phyloP scores from a whole-genome alignment of 2,888 invertebrate species.

The Noctua janthe region DNA sequence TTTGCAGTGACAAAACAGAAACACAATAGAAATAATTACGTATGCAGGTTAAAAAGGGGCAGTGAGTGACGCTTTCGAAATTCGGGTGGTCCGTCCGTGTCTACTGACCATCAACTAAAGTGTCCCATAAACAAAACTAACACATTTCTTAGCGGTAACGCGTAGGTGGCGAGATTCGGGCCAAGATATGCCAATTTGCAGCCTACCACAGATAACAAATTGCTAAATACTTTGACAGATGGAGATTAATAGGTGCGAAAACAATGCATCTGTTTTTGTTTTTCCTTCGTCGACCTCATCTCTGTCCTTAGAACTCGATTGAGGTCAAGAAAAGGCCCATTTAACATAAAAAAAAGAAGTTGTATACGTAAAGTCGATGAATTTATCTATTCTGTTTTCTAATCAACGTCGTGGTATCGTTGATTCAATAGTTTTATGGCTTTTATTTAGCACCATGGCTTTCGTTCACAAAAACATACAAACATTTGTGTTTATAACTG shows the following conservation, averaged over 20 bases:
- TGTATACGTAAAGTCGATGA: constrained; percentile 16
- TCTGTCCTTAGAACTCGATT: too few species aligned
- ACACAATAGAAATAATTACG: constrained; percentile 45
- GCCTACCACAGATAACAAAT: constrained; percentile 70
- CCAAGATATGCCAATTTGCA: constrained; percentile 74
- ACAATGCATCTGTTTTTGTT: constrained; percentile 51
- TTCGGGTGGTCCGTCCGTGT: constrained; percentile 61
- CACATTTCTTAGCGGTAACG: constrained; percentile 70
- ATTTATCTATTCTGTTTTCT: constrained; percentile 18
- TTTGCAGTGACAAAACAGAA: background rate
- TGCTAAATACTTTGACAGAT: constrained; percentile 80
- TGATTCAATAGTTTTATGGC: too few species aligned
- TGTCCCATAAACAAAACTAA: constrained; percentile 70
- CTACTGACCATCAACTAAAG: constrained; percentile 70
- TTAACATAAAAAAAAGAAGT: background rate
- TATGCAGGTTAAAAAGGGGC: constrained; percentile 45
- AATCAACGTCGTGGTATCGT: background rate
- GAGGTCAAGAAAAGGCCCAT: too few species aligned
- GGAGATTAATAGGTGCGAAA: constrained; percentile 76
- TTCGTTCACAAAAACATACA: background rate
- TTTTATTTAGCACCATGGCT: background rate
- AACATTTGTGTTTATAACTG: background rate
- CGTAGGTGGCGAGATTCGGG: constrained; percentile 75
- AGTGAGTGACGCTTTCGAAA: constrained; percentile 40
- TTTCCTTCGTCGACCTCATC: too few species aligned